phyloP scores from a whole-genome alignment of 2,888 invertebrate species.

The Calliopum simillimum region DNA sequence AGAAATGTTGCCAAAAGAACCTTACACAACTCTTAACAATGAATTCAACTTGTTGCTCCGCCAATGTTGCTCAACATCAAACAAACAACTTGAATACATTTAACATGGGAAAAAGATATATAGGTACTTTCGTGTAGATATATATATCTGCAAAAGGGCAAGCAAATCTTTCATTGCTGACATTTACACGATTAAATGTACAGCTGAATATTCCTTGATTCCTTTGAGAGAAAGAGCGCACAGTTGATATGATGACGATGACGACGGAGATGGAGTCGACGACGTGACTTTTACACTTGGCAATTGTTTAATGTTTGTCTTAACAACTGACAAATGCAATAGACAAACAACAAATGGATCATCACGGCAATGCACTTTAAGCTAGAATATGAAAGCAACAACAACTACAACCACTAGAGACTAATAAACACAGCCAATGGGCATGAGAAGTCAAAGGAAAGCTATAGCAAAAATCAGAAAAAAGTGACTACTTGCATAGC shows the following conservation, averaged over 20 bases:
- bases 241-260: no score
- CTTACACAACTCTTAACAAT: no score
- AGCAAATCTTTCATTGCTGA: conserved; percentile 27
- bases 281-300: conserved; percentile 40
- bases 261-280: no score
- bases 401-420: conserved; percentile 14
- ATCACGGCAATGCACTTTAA: not conserved
- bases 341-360: conserved; percentile 29
- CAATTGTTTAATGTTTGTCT: conserved; percentile 43
- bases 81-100: not conserved
- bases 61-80: no score
- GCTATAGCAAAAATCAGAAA: not conserved
- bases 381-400: conserved; percentile 2
- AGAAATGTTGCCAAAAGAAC: no score
- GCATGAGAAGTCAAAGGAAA: not conserved
- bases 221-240: conserved; percentile 19
- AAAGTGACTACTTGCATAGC: no score
- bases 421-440: not conserved
- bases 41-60: no score
- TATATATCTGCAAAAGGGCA: not conserved
- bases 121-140: no score
- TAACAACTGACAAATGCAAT: conserved; percentile 34
- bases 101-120: conserved; percentile 1
- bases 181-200: conserved; percentile 11
- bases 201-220: not conserved